Conservation (phyloP, 2,797 vertebrate genomes). For the Helarctos malayanus region DNA sequence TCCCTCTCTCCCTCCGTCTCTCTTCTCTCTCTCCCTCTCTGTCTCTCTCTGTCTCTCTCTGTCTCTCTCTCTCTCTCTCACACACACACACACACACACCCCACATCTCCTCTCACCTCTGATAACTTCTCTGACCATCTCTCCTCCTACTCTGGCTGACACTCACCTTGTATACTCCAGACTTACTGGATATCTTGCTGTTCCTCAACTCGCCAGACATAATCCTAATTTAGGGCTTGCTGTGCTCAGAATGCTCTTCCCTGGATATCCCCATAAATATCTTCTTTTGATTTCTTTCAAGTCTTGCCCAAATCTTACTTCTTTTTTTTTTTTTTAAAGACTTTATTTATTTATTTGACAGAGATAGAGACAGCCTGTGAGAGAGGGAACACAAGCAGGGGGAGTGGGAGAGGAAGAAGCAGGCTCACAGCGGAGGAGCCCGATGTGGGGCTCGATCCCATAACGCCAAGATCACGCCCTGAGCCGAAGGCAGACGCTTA, state of each 20-base stretch:
- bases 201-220: neutral
- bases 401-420: too few relatives aligned
- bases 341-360: too few relatives aligned
- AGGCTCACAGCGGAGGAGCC: too few relatives aligned
- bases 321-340: neutral
- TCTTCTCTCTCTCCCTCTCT: neutral
- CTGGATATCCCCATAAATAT: too few relatives aligned
- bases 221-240: neutral
- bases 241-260: neutral
- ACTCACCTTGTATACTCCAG: too few relatives aligned
- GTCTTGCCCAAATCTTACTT: neutral
- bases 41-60: neutral
- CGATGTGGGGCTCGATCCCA: too few relatives aligned
- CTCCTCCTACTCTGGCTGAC: neutral
- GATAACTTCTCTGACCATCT: neutral
- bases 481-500: too few relatives aligned
- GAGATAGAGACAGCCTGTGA: too few relatives aligned
- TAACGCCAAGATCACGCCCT: too few relatives aligned
- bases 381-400: too few relatives aligned
- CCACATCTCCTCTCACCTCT: too few relatives aligned
- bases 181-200: neutral
- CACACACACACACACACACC: neutral
- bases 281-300: neutral
- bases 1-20: neutral
- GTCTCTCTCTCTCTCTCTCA: too few relatives aligned